Conservation (phyloP, 2,888 invertebrate genomes). For the Eudasyphora cyanicolor region DNA sequence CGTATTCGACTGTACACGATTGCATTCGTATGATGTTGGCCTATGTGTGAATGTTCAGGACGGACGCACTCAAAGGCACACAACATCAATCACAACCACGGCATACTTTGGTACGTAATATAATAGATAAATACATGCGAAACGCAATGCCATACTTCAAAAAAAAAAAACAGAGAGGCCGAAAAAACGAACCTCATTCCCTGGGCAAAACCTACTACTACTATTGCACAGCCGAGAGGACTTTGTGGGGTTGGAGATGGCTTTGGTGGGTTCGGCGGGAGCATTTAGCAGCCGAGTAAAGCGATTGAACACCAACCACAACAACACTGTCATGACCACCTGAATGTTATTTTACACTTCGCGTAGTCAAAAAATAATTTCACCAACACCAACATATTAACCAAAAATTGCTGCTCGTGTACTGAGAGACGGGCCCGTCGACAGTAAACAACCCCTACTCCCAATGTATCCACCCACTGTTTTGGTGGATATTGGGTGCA, state of each 20-base stretch:
- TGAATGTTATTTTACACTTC: conserved; percentile 41
- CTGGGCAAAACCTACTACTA: neutral
- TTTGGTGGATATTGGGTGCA: conserved; percentile 26
- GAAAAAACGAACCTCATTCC: neutral
- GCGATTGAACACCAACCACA: conserved; percentile 55
- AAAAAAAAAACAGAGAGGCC: conserved; percentile 46
- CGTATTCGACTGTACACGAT: conserved; percentile 49
- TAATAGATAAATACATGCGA: conserved; percentile 66
- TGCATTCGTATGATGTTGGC: conserved; percentile 6
- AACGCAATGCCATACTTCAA: conserved; percentile 57
- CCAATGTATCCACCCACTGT: neutral
- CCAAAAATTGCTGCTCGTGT: conserved; percentile 44
- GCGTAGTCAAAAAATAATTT: conserved; percentile 20
- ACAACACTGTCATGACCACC: conserved; percentile 44
- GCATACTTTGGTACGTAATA: conserved; percentile 54
- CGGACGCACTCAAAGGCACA: conserved; percentile 47
- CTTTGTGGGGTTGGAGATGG: neutral
- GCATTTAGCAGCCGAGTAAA: conserved; percentile 43
- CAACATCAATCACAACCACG: conserved; percentile 59
- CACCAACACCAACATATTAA: conserved; percentile 58
- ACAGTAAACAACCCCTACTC: conserved; percentile 39
- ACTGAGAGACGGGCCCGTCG: conserved; percentile 33
- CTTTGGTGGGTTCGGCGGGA: conserved; percentile 11
- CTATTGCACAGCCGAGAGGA: neutral
- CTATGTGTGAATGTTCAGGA: no score